Percentiles rank a stretch among this genome's conserved stretches.
Evolutionary conservation across 2,797 vertebrate genomes (phyloP).

Genomic region (Sorex maritimensis): DNA sequence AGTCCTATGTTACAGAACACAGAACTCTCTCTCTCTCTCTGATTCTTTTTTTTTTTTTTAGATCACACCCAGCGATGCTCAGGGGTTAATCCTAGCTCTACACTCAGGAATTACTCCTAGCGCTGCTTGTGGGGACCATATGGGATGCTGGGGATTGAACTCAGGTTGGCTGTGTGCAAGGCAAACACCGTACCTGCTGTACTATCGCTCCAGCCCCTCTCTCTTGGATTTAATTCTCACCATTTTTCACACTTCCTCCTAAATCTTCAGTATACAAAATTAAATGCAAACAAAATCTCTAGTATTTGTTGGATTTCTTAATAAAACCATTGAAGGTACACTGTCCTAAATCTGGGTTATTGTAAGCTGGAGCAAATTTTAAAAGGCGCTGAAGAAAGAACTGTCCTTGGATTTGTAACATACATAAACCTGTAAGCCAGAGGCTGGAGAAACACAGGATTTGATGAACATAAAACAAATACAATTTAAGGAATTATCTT

Average conservation of each 20-base stretch:
- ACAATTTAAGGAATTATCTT: not conserved
- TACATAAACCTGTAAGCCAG: not conserved
- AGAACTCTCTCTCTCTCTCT: not conserved
- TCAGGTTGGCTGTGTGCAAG: no score
- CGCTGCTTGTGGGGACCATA: no score
- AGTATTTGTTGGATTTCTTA: slow-evolving; percentile 20
- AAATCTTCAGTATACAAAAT: not conserved
- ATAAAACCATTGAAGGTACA: slow-evolving; percentile 25
- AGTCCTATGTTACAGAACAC: not conserved
- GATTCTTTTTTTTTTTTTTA: no score
- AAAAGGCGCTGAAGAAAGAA: not conserved
- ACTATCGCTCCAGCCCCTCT: no score
- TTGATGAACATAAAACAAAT: not conserved
- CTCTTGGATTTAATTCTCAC: not conserved
- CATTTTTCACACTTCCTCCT: not conserved
- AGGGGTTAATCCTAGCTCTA: no score
- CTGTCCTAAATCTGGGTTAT: not conserved
- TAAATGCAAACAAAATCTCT: not conserved
- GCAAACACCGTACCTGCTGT: no score
- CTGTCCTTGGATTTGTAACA: not conserved
- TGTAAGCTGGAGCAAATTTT: not conserved
- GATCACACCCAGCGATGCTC: no score
- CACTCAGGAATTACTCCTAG: no score
- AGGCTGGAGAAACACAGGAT: not conserved
- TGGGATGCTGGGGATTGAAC: no score